Conservation (phyloP, 2,797 vertebrate genomes). For the Ctenopoma multispine region DNA sequence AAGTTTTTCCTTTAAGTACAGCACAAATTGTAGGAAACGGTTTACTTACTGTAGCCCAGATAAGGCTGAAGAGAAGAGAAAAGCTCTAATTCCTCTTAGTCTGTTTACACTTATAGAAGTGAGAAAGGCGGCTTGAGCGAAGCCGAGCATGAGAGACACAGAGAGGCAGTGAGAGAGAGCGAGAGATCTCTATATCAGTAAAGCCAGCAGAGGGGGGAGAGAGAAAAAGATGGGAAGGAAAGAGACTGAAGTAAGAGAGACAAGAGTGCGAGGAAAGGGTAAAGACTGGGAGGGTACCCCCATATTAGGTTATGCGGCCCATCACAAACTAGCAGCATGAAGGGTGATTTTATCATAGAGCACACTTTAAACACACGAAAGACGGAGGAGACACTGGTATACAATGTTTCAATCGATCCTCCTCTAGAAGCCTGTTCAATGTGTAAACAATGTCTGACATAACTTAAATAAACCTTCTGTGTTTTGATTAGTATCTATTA, state of each 20-base stretch:
- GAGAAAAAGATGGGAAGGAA: slow-evolving; percentile 32
- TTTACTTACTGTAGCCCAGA: slow-evolving; percentile 71
- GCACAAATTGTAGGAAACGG: slow-evolving; percentile 44
- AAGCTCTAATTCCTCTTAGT: slow-evolving; percentile 65
- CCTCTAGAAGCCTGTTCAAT: slow-evolving; percentile 32
- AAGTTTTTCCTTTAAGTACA: slow-evolving; percentile 6
- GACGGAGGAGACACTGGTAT: slow-evolving; percentile 40
- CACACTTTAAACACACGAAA: slow-evolving; percentile 63
- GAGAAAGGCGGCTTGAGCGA: slow-evolving; percentile 52
- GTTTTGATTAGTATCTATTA: slow-evolving; percentile 43
- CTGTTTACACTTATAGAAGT: slow-evolving; percentile 62
- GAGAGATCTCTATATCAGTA: slow-evolving; percentile 34
- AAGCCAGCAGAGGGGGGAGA: slow-evolving; percentile 26
- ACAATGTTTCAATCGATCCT: slow-evolving; percentile 68
- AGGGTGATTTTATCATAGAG: slow-evolving; percentile 76
- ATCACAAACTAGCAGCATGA: slow-evolving; percentile 46
- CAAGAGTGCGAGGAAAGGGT: not conserved
- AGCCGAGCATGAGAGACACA: slow-evolving; percentile 20
- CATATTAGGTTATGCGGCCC: slow-evolving; percentile 83
- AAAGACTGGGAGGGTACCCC: slow-evolving; percentile 69
- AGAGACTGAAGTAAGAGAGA: slow-evolving; percentile 24
- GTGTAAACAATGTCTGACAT: slow-evolving; percentile 52
- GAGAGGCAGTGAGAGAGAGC: slow-evolving; percentile 20
- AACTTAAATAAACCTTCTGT: slow-evolving; percentile 45
- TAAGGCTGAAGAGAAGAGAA: slow-evolving; percentile 46